phyloP scores from a whole-genome alignment of 2,113 vertebrate species.

The Cephalopholis sonnerati region DNA sequence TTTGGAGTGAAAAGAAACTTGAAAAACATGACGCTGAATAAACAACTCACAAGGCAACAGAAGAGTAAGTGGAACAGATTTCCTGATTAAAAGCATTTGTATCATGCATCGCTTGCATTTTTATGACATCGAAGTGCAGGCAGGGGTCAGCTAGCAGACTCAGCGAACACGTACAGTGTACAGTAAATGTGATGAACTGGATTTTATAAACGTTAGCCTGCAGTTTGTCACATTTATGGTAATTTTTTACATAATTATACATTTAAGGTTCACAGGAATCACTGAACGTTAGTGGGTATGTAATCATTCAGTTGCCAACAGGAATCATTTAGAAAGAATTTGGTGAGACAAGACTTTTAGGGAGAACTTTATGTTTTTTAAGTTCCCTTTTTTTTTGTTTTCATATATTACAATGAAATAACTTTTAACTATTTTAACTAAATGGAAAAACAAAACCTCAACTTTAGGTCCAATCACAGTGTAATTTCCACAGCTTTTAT shows the following conservation, averaged over 20 bases:
- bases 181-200: not conserved
- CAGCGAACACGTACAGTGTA: not conserved
- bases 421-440: not conserved
- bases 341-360: not conserved
- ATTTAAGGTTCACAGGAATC: not conserved
- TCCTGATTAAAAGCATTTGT: not conserved
- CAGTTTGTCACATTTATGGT: too few relatives aligned
- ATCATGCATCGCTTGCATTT: not conserved
- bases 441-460: not conserved
- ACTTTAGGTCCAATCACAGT: not conserved
- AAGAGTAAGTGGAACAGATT: not conserved
- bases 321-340: too few relatives aligned
- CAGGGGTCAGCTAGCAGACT: not conserved
- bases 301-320: not conserved
- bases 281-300: not conserved
- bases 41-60: not conserved
- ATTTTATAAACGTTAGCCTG: too few relatives aligned
- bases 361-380: not conserved
- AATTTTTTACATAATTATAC: not conserved
- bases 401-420: not conserved
- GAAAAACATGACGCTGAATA: conserved; percentile 15
- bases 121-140: not conserved
- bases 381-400: too few relatives aligned
- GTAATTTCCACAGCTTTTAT: not conserved
- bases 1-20: conserved; percentile 7